Conservation (phyloP, 2,113 vertebrate genomes). For the Naja naja region DNA sequence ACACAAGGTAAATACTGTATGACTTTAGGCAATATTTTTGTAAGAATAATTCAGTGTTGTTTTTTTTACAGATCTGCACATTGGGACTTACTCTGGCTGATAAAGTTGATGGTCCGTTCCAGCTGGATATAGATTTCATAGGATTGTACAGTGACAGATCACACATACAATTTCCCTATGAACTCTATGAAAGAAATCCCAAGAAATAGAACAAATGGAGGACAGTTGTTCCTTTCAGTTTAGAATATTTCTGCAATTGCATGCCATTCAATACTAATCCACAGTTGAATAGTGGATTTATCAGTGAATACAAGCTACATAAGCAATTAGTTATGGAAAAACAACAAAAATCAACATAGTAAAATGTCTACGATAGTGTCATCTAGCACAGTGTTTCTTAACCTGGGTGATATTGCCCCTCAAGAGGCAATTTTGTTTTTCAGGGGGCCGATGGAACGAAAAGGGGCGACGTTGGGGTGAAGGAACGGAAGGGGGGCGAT, state of each 20-base stretch:
- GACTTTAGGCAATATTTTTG: background rate
- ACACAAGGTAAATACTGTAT: background rate
- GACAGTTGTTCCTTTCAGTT: background rate
- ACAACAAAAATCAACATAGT: background rate
- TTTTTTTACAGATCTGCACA: conserved; percentile 77
- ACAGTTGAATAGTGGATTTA: background rate
- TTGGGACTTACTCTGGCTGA: conserved; percentile 91
- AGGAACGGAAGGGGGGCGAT: too few species aligned
- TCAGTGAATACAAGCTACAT: background rate
- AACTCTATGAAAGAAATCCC: conserved; percentile 78
- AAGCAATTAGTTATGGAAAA: background rate
- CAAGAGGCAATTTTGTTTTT: too few species aligned
- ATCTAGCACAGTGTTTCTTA: background rate
- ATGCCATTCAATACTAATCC: background rate
- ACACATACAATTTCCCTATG: conserved; percentile 91
- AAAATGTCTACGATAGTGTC: background rate
- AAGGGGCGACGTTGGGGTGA: too few species aligned
- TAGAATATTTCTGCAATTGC: background rate
- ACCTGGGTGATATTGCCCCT: too few species aligned
- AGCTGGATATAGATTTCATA: conserved; percentile 91
- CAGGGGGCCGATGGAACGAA: too few species aligned
- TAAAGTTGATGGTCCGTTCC: conserved; percentile 88
- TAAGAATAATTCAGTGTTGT: accelerated
- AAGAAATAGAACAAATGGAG: background rate
- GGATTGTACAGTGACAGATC: conserved; percentile 80